phyloP scores from a whole-genome alignment of 2,888 invertebrate genomes.

The Agrypnus murinus region DNA sequence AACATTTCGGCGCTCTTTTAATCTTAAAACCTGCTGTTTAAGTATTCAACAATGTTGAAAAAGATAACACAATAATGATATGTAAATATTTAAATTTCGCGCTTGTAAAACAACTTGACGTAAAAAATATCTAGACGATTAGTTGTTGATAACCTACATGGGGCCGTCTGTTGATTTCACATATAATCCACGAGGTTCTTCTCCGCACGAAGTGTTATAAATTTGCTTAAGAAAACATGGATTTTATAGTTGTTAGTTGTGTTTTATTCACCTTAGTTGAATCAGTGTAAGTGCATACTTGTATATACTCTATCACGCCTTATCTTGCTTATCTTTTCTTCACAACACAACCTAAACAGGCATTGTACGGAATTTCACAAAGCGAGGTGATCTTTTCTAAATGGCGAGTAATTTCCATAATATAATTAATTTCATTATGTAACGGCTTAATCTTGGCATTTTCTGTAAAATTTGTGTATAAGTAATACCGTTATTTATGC shows the following conservation, averaged over 20 bases:
- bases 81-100: constrained; percentile 47
- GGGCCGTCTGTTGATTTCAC: constrained; percentile 51
- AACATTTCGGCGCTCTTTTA: no score
- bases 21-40: no score
- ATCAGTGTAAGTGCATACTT: constrained; percentile 43
- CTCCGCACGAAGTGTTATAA: constrained; percentile 46
- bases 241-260: constrained; percentile 43
- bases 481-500: constrained; percentile 18
- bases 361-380: not conserved
- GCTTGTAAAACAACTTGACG: constrained; percentile 45
- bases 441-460: constrained; percentile 17
- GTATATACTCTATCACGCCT: not conserved
- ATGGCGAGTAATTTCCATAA: constrained; percentile 8
- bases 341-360: not conserved
- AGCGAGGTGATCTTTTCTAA: no score
- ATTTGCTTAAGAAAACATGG: constrained; percentile 44
- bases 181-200: constrained; percentile 52
- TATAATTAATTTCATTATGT: constrained; percentile 26
- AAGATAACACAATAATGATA: constrained; percentile 13
- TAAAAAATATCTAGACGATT: constrained; percentile 50
- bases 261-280: constrained; percentile 43
- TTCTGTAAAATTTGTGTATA: not conserved
- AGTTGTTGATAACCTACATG: constrained; percentile 51
- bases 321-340: not conserved
- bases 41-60: not conserved